phyloP scores from a whole-genome alignment of 2,888 invertebrate genomes.

The Xylocampa areola region DNA sequence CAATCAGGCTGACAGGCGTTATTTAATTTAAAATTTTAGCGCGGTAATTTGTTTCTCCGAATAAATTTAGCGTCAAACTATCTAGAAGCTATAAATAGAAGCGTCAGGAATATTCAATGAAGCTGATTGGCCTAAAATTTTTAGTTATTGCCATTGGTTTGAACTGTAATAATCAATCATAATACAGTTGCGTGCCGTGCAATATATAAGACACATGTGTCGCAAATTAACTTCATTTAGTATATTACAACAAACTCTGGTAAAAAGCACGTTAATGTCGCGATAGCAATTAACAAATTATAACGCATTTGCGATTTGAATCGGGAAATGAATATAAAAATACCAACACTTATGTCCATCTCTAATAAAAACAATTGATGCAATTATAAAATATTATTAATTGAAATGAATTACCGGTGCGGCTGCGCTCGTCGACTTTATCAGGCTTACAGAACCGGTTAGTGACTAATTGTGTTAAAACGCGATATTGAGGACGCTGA shows the following conservation, averaged over 20 bases:
- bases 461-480: constrained; percentile 58
- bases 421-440: constrained; percentile 34
- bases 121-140: constrained; percentile 64
- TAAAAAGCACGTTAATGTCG: constrained; percentile 19
- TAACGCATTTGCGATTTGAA: constrained; percentile 1
- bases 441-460: constrained; percentile 47
- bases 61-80: constrained; percentile 67
- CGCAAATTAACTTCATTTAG: constrained; percentile 8
- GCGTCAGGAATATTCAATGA: constrained; percentile 73
- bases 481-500: constrained; percentile 60
- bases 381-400: constrained; percentile 35
- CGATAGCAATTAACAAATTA: constrained; percentile 1
- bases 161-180: constrained; percentile 66
- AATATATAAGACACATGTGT: constrained; percentile 1
- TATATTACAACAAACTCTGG: background rate
- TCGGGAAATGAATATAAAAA: constrained; percentile 10
- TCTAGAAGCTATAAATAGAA: constrained; percentile 73
- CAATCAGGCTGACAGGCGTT: constrained; percentile 27
- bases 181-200: constrained; percentile 28
- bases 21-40: constrained; percentile 44
- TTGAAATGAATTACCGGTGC: constrained; percentile 38
- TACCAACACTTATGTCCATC: constrained; percentile 6
- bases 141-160: constrained; percentile 72
- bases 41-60: constrained; percentile 29
- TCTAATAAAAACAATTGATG: constrained; percentile 19